Evolutionary conservation across 2,888 invertebrate genomes (phyloP), one percentile per base, ranked within the genome.

Genomic region (Torymus tubicola): DNA sequence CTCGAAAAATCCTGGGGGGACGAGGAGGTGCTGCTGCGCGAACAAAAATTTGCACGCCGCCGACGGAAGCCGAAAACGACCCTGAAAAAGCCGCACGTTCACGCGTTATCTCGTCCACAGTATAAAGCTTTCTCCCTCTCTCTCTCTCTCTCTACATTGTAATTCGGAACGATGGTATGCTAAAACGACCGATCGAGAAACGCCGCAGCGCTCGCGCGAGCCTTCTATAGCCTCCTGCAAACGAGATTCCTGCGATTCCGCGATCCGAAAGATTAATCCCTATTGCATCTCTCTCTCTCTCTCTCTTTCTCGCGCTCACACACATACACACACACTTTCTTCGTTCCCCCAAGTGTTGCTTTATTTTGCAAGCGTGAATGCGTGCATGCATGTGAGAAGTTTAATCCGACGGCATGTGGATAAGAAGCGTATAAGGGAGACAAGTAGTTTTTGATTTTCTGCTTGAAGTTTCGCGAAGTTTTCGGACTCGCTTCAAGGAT

Each of bases 181-280:
- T 77, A 75, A 71, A 71, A 79, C 52, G 72, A 52, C 52, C 71
- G 58, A 77, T 50, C 74, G 69, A 63, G 74, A 74, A 58, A 64
- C 21, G 21, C 60, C 69, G 24, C 57, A 8, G 57, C 21, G 16
- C 42, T 14, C 63, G 3, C 42, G 21, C 63, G 3, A 14, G 73
- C 61, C 67, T 79, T 69, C 69, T 69, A 69, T 58, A 64, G 70
- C 5, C 61, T n/a, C 57, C 61, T 53, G 75, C 75, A 75, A 80
- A 80, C 75, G 76, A 72, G 76, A 81, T 81, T 81, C 81, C 73
- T 24, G 64, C 73, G 81, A 81, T 81, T 78, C 73, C 69, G 18
- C 77, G 76, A 81, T 81, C 64, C 69, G 69, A 52, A 80, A 77
- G 78, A 78, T 81, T 81, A 78, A 81, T 78, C 77, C 76, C 67